Base-by-base conservation (phyloP, 2,888 invertebrate genomes). In the Galeruca laticollis region DNA sequence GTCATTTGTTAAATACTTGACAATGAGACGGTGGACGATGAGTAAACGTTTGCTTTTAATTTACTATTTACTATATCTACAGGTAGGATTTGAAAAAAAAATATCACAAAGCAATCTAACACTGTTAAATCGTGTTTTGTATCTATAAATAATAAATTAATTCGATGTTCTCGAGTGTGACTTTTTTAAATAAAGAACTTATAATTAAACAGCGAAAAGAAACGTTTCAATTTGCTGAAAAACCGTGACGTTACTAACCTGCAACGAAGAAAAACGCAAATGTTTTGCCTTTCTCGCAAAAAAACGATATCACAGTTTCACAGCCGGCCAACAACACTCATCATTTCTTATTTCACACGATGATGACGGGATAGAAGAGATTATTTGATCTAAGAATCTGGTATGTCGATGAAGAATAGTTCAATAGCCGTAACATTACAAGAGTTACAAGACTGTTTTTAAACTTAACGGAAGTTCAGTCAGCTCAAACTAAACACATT, bases 341-440 rank as follows among this genome's bases (percentile, higher is more conserved):
- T 63, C 65, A 65, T 68, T 57, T 59, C 43, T 60, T 54, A 68
- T 68, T 72, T 68, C 68, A 68, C 71, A 65, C 71, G 70, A 66
- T 68, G 56, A 57, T 57, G 56, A 57, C 56, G 51, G 59, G 60
- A 66, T 59, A 60, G 71, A 68, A 71, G 60, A 69, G 52, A 68
- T 70, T 64, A 72, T 71, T 73, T 72, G 71, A 73, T 72, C 71
- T 73, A 72, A 70, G 77, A 71, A 73, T 70, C 74, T 75, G 73
- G 73, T 72, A 74, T 75, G 71, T 73, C 71, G 60, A 73, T 72
- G 75, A 73, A 73, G 75, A 75, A 76, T 76, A 71, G 78, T 78
- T 78, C 78, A 78, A 78, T 77, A 78, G 78, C 78, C 78, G 78
- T 72, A 68, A 61, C 76, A 75, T 77, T 73, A 76, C 75, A 69